Evolutionary conservation across 2,888 invertebrate species (phyloP).

Genomic region (Lysandra coridon): DNA sequence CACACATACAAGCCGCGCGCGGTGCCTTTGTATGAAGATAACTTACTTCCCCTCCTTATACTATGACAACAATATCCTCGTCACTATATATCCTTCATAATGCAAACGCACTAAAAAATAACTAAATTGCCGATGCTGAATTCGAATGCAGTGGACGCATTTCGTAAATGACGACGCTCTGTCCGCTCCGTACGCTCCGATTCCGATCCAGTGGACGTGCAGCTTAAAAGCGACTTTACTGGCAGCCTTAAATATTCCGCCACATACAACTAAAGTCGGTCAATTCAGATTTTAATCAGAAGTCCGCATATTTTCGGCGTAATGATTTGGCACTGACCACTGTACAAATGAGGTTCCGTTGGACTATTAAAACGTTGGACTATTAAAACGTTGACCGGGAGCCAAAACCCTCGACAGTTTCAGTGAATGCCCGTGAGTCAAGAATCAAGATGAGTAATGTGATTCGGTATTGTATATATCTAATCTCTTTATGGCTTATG

Average conservation of each 20-base stretch:
- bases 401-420: conserved; percentile 28
- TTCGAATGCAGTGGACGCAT: too few relatives aligned
- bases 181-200: too few relatives aligned
- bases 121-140: too few relatives aligned
- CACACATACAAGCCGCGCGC: too few relatives aligned
- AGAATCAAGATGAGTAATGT: conserved; percentile 8
- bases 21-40: too few relatives aligned
- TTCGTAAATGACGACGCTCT: too few relatives aligned
- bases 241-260: background rate
- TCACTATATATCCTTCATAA: too few relatives aligned
- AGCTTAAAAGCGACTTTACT: background rate
- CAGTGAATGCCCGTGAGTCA: conserved; percentile 24
- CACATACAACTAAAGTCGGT: background rate
- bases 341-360: conserved; percentile 8
- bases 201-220: too few relatives aligned
- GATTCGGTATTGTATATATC: background rate
- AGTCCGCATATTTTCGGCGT: background rate
- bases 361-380: conserved; percentile 24
- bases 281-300: background rate
- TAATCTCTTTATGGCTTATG: conserved; percentile 7
- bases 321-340: conserved; percentile 18
- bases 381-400: conserved; percentile 27
- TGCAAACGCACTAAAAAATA: too few relatives aligned
- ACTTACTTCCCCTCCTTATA: too few relatives aligned
- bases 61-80: too few relatives aligned